Conservation (phyloP, 2,113 vertebrate species). For the Tyto alba region DNA sequence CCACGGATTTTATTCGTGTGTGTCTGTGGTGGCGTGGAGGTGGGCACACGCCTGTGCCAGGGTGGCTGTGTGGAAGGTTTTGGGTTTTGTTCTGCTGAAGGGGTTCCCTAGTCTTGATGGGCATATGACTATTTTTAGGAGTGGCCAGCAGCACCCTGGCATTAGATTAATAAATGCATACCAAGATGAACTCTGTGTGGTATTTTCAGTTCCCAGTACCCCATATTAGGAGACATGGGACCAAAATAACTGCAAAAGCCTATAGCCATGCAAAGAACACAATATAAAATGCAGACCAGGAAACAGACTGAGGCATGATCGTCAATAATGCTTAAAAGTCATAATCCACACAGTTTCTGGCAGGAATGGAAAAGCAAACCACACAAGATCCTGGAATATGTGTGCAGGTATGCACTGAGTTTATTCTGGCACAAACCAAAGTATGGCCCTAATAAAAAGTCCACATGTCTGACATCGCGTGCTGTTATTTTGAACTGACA, state of each 20-base stretch:
- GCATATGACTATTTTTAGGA: background rate
- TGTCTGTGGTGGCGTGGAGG: rapidly evolving
- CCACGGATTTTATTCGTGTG: rapidly evolving
- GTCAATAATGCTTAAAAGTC: background rate
- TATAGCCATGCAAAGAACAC: background rate
- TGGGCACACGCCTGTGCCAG: rapidly evolving
- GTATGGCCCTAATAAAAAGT: background rate
- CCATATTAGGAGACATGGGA: conserved; percentile 1
- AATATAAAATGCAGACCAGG: background rate
- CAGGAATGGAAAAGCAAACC: background rate
- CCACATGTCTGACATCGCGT: background rate
- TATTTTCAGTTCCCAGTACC: background rate
- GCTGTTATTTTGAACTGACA: background rate
- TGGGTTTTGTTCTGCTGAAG: background rate
- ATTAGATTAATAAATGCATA: background rate
- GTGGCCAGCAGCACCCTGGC: background rate
- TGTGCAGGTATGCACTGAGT: background rate
- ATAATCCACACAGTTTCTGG: background rate
- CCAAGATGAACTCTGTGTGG: background rate
- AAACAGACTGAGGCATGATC: background rate
- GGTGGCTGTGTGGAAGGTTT: background rate
- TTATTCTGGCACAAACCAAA: background rate
- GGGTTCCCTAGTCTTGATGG: background rate
- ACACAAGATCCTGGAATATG: background rate
- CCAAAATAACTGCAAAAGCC: background rate